Evolutionary conservation across 2,113 vertebrate genomes (phyloP).

Genomic region (Acrocephalus kingi): DNA sequence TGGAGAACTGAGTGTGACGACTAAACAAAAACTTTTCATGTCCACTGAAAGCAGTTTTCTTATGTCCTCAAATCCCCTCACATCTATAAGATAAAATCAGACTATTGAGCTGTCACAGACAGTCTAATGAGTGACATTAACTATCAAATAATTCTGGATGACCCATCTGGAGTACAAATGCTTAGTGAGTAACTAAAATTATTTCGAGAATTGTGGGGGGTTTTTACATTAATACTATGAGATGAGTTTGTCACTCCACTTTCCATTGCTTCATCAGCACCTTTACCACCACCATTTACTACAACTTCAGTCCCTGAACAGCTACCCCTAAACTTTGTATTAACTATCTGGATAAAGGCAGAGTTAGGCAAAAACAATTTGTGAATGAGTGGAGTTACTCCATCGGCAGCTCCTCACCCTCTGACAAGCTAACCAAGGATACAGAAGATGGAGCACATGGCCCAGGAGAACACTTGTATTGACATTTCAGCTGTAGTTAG

Average conservation of each 20-base stretch:
- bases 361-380: neutral
- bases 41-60: neutral
- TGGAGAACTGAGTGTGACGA: neutral
- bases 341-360: neutral
- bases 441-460: neutral
- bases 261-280: neutral
- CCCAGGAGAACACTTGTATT: neutral
- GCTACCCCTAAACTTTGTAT: neutral
- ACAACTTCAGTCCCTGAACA: neutral
- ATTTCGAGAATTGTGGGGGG: neutral
- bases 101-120: neutral
- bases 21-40: neutral
- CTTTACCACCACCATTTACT: neutral
- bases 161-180: neutral
- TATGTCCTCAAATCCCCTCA: neutral
- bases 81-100: neutral
- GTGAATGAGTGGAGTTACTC: neutral
- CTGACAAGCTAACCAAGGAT: neutral
- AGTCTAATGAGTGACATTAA: neutral
- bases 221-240: neutral
- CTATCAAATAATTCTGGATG: neutral
- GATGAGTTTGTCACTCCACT: neutral
- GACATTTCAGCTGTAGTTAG: neutral
- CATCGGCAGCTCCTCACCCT: rapidly evolving
- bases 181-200: neutral